Conservation (phyloP, 2,797 vertebrate species). For the Philypnodon macrostomus region DNA sequence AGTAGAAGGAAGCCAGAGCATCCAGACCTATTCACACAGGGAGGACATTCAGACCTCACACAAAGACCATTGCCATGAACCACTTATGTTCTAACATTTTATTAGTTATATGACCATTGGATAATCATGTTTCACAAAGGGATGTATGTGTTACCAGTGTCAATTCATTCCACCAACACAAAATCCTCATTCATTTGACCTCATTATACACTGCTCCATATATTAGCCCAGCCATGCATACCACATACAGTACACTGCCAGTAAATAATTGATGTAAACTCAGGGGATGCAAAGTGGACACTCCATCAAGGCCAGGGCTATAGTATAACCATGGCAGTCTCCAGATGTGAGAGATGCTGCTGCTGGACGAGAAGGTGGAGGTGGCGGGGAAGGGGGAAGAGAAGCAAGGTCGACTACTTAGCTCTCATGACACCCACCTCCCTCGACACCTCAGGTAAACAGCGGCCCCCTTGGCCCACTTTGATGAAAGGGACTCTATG, state of each 20-base stretch:
- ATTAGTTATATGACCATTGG: too few relatives aligned
- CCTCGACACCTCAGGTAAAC: slow-evolving; percentile 53
- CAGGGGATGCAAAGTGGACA: slow-evolving; percentile 10
- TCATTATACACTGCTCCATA: slow-evolving; percentile 13
- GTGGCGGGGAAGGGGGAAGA: slow-evolving; percentile 35
- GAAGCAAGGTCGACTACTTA: too few relatives aligned
- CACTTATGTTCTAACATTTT: too few relatives aligned
- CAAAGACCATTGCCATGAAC: too few relatives aligned
- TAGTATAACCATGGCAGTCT: slow-evolving; percentile 15
- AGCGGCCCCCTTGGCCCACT: slow-evolving; percentile 54
- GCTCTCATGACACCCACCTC: slow-evolving; percentile 42
- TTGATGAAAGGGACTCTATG: slow-evolving; percentile 63
- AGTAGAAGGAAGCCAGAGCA: too few relatives aligned
- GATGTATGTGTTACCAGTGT: too few relatives aligned
- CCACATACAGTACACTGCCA: slow-evolving; percentile 4
- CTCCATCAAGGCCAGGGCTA: slow-evolving; percentile 30
- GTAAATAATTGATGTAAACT: slow-evolving; percentile 39
- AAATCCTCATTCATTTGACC: not conserved
- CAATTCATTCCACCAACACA: too few relatives aligned
- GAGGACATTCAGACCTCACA: too few relatives aligned
- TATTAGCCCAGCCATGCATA: slow-evolving; percentile 24
- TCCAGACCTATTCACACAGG: too few relatives aligned
- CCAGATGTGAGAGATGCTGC: slow-evolving; percentile 44
- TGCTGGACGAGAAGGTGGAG: slow-evolving; percentile 16
- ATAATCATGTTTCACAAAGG: too few relatives aligned